Evolutionary conservation across 2,888 invertebrate species (phyloP).

Genomic region (Eilema depressum): DNA sequence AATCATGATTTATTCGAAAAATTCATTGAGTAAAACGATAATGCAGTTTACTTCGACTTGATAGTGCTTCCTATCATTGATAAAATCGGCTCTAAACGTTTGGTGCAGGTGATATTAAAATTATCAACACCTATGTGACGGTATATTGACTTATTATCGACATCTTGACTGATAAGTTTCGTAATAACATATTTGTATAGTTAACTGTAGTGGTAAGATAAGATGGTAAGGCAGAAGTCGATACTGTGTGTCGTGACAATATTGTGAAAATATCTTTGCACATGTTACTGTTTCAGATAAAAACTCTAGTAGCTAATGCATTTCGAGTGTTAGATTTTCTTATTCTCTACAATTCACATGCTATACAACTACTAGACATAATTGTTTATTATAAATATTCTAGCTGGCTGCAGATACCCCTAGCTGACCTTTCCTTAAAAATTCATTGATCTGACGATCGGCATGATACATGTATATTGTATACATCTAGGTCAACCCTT

Average conservation of each 20-base stretch:
- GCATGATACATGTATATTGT: background rate
- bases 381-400: background rate
- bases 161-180: slow-evolving; percentile 35
- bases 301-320: slow-evolving; percentile 16
- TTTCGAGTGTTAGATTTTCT: background rate
- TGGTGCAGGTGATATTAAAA: background rate
- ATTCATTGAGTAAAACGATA: background rate
- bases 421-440: background rate
- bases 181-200: slow-evolving; percentile 33
- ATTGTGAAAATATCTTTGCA: slow-evolving; percentile 46
- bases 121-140: slow-evolving; percentile 27
- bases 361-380: background rate
- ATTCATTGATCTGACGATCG: slow-evolving; percentile 1
- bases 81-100: background rate
- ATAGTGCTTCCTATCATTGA: background rate
- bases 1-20: background rate
- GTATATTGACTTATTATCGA: slow-evolving; percentile 26
- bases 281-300: slow-evolving; percentile 25
- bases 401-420: background rate
- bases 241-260: slow-evolving; percentile 45
- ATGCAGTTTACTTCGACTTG: background rate
- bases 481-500: background rate
- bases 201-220: slow-evolving; percentile 32
- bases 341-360: no score
- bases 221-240: slow-evolving; percentile 34